Conservation (phyloP, 2,888 invertebrate genomes). For the Junonia oenone region DNA sequence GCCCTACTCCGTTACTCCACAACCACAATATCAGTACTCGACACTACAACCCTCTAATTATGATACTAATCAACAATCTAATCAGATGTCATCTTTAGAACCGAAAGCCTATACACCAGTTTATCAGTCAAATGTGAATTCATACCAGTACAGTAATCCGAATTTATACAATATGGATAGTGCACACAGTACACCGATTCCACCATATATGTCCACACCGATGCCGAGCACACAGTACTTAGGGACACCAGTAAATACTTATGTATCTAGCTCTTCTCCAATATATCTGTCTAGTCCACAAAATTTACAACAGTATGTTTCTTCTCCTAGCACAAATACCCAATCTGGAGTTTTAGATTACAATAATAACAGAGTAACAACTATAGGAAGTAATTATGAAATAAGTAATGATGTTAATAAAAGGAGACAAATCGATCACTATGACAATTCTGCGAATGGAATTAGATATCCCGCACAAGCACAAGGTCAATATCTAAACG, state of each 20-base stretch:
- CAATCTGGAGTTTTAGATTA: conserved; percentile 59
- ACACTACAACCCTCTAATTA: conserved; percentile 50
- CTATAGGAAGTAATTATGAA: conserved; percentile 52
- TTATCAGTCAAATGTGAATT: conserved; percentile 48
- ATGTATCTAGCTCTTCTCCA: conserved; percentile 66
- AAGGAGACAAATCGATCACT: conserved; percentile 65
- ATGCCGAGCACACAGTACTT: conserved; percentile 55
- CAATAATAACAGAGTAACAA: conserved; percentile 48
- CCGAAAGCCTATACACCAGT: conserved; percentile 49
- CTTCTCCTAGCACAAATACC: conserved; percentile 58
- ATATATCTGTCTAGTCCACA: conserved; percentile 61
- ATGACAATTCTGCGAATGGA: conserved; percentile 64
- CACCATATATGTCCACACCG: conserved; percentile 57
- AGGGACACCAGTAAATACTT: conserved; percentile 55
- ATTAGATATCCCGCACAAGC: conserved; percentile 50
- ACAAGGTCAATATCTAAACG: conserved; percentile 57
- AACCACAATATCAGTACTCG: conserved; percentile 64
- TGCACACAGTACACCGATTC: conserved; percentile 57
- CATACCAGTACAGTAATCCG: conserved; percentile 51
- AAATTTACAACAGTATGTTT: conserved; percentile 59
- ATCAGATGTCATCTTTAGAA: conserved; percentile 49
- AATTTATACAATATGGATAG: conserved; percentile 50
- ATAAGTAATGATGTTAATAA: conserved; percentile 46
- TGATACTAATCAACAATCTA: conserved; percentile 51
- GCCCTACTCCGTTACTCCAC: conserved; percentile 65